A percentile compares a stretch with the other conserved stretches of the same genome.
Conservation (phyloP, 2,888 invertebrate species). For the Brachypterus glaber region DNA sequence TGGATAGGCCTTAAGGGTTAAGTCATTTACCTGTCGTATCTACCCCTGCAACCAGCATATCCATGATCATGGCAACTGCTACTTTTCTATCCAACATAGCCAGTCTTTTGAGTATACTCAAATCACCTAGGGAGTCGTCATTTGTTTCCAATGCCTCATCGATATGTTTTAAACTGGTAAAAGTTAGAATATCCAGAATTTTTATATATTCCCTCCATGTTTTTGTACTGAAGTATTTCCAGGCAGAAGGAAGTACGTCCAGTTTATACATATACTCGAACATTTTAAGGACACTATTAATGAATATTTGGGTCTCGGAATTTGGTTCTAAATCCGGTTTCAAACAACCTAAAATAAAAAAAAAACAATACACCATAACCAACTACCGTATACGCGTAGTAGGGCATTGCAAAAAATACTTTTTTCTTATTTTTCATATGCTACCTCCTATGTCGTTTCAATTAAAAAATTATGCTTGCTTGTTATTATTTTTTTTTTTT, state of each 20-base stretch:
- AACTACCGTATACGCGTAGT: not conserved
- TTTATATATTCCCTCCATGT: constrained; percentile 31
- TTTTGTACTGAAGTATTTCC: constrained; percentile 32
- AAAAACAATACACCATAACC: too few species aligned
- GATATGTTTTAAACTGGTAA: too few species aligned
- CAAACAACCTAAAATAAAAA: constrained; percentile 36
- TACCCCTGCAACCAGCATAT: constrained; percentile 3
- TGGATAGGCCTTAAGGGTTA: too few species aligned
- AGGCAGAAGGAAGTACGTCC: constrained; percentile 34
- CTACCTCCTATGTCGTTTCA: not conserved
- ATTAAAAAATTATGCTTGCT: too few species aligned
- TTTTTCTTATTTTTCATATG: too few species aligned
- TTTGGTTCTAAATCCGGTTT: constrained; percentile 28
- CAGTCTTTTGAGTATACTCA: constrained; percentile 2
- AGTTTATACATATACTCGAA: constrained; percentile 31
- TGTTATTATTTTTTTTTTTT: too few species aligned
- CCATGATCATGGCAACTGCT: not conserved
- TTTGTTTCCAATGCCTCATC: too few species aligned
- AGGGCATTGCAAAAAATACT: too few species aligned
- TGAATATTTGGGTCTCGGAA: constrained; percentile 39
- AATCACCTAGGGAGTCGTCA: not conserved
- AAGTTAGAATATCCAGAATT: constrained; percentile 38
- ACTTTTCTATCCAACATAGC: not conserved
- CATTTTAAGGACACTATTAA: constrained; percentile 31
- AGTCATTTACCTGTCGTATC: too few species aligned